These are phyloP conservation scores for Pseudomyrmex sp. DNA, from an alignment of 1,140 invertebrate genomes.

Conservation along the genomic window DNA sequence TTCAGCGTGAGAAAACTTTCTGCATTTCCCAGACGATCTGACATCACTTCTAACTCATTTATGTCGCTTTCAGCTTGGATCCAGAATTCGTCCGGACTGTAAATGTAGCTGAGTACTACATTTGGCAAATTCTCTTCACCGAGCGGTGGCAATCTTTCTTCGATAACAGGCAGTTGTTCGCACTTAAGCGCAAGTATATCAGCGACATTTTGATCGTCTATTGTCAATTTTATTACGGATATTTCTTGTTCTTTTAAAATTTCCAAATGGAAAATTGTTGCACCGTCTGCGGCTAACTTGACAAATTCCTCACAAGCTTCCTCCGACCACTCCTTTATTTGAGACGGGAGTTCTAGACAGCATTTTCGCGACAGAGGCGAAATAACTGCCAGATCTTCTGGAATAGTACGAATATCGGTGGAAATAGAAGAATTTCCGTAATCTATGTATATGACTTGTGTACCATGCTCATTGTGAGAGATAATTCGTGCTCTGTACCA, in stretches of 20 bases:
- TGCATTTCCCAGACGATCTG: constrained; percentile 84
- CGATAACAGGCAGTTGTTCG: constrained; percentile 49
- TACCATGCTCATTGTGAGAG: constrained; percentile 72
- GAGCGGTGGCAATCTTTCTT: constrained; percentile 77
- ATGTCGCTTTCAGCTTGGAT: constrained; percentile 86
- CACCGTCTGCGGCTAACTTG: constrained; percentile 77
- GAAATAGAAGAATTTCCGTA: constrained; percentile 85
- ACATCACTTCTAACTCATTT: constrained; percentile 86
- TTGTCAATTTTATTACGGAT: constrained; percentile 88
- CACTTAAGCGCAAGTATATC: constrained; percentile 84
- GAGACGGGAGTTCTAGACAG: constrained; percentile 75
- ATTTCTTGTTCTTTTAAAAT: constrained; percentile 86
- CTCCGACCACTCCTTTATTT: constrained; percentile 76
- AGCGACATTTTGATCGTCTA: constrained; percentile 87
- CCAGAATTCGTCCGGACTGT: constrained; percentile 87
- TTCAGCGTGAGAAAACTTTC: constrained; percentile 84
- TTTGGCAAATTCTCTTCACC: constrained; percentile 78
- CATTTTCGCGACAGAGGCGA: constrained; percentile 82
- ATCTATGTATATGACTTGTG: constrained; percentile 86
- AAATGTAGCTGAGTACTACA: constrained; percentile 85
- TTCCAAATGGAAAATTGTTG: constrained; percentile 79
- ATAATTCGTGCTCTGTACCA: constrained; percentile 88
- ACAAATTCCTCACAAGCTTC: constrained; percentile 75
- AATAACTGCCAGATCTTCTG: constrained; percentile 77
- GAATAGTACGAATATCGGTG: constrained; percentile 80